These are phyloP conservation scores for Pecten maximus DNA, from an alignment of 2,888 invertebrate genomes.

Conservation along the genomic window DNA sequence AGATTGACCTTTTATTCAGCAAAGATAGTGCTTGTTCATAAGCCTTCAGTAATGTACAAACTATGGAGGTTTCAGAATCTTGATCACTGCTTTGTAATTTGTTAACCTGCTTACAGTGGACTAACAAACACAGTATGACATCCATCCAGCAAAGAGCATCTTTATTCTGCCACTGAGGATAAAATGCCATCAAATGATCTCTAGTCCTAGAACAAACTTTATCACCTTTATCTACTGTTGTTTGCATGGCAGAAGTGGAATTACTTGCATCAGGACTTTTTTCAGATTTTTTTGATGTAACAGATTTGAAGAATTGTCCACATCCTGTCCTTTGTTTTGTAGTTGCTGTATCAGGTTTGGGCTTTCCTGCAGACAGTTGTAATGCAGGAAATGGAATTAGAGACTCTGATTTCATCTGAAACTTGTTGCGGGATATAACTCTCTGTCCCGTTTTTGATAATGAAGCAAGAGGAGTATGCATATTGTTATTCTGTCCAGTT, in stretches of 20 bases:
- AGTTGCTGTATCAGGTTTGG: not conserved
- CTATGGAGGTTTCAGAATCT: slow-evolving; percentile 56
- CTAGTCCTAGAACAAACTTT: not conserved
- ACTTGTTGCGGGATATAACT: not conserved
- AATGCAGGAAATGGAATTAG: not conserved
- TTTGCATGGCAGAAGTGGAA: not conserved
- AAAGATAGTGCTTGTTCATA: slow-evolving; percentile 70
- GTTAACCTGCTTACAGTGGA: slow-evolving; percentile 69
- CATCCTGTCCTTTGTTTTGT: not conserved
- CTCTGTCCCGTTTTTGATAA: not conserved
- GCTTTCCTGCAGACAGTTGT: not conserved
- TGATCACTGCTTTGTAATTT: slow-evolving; percentile 54
- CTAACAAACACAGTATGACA: slow-evolving; percentile 76
- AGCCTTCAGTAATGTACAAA: slow-evolving; percentile 70
- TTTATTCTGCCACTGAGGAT: slow-evolving; percentile 79
- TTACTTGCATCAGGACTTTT: not conserved
- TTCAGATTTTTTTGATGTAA: not conserved
- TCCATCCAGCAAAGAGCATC: slow-evolving; percentile 81
- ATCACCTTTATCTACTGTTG: not conserved
- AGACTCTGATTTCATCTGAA: not conserved
- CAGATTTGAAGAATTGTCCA: not conserved
- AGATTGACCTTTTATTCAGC: slow-evolving; percentile 36
- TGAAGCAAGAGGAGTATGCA: not conserved
- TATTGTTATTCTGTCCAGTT: not conserved
- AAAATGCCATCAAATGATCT: slow-evolving; percentile 42